These are phyloP conservation scores for Garra rufa DNA, from an alignment of 2,113 vertebrate species.

Conservation along the genomic window DNA sequence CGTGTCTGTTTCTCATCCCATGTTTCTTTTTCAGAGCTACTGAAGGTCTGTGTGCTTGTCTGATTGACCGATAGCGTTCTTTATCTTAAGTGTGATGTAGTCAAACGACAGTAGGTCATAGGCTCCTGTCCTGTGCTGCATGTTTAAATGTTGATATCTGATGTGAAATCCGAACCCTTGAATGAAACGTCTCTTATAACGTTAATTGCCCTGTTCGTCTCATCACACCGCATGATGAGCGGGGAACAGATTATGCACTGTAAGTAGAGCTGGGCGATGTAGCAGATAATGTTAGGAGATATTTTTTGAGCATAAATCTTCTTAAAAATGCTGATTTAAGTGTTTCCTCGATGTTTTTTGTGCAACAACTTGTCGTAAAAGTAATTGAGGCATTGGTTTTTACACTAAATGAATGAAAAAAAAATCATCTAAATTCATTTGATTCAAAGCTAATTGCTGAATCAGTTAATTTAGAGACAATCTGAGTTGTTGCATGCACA, in stretches of 20 bases:
- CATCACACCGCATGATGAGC: constrained; percentile 19
- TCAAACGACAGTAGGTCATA: constrained; percentile 30
- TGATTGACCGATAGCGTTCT: constrained; percentile 16
- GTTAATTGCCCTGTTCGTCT: constrained; percentile 26
- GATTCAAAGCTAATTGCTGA: background rate
- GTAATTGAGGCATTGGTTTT: background rate
- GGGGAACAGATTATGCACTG: constrained; percentile 33
- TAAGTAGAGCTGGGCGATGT: constrained; percentile 40
- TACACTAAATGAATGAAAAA: background rate
- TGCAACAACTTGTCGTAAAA: too few relatives aligned
- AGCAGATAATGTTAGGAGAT: background rate
- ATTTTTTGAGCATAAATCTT: too few relatives aligned
- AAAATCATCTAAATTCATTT: too few relatives aligned
- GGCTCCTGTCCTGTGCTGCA: constrained; percentile 53
- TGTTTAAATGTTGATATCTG: constrained; percentile 54
- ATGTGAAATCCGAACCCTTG: constrained; percentile 43
- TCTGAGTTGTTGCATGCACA: background rate
- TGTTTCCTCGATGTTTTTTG: too few relatives aligned
- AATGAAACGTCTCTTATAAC: constrained; percentile 46
- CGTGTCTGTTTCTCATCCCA: constrained; percentile 49
- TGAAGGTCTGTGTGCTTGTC: constrained; percentile 34
- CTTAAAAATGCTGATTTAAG: too few relatives aligned
- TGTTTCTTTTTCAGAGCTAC: constrained; percentile 36
- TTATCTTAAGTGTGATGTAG: constrained; percentile 50
- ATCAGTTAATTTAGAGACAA: background rate